Percentiles rank a stretch among this genome's conserved stretches.
Conservation (phyloP, 2,888 invertebrate genomes). For the Chrysopilus asiliformis region DNA sequence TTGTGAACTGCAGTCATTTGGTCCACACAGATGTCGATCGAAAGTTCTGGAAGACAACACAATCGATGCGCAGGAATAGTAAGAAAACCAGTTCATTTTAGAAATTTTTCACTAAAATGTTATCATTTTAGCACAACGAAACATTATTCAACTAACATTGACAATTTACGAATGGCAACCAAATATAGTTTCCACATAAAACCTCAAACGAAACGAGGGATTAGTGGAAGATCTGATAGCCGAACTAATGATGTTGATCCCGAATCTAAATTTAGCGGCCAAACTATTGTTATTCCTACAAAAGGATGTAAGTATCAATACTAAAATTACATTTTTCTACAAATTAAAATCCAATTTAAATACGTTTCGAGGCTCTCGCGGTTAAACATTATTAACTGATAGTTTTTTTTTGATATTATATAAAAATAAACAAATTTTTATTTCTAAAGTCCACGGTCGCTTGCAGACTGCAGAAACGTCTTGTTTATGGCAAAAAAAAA, state of each 20-base stretch:
- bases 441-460: too few relatives aligned
- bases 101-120: background rate
- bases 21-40: slow-evolving; percentile 58
- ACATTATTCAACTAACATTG: slow-evolving; percentile 46
- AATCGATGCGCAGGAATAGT: slow-evolving; percentile 14
- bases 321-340: too few relatives aligned
- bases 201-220: slow-evolving; percentile 41
- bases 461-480: too few relatives aligned
- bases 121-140: slow-evolving; percentile 23
- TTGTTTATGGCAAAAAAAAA: too few relatives aligned
- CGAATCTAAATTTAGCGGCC: slow-evolving; percentile 44
- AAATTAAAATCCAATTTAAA: too few relatives aligned
- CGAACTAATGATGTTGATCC: slow-evolving; percentile 34
- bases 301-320: slow-evolving; percentile 70
- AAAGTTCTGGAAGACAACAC: slow-evolving; percentile 30
- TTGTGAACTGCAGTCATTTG: slow-evolving; percentile 69
- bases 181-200: slow-evolving; percentile 68
- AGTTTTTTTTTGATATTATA: too few relatives aligned
- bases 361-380: too few relatives aligned
- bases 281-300: slow-evolving; percentile 61
- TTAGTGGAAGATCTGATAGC: slow-evolving; percentile 32
- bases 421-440: too few relatives aligned
- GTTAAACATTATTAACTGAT: too few relatives aligned
- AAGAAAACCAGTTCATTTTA: slow-evolving; percentile 11
- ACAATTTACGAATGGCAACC: slow-evolving; percentile 67